Conservation (phyloP, 2,888 invertebrate species). For the Trachelus stipa region DNA sequence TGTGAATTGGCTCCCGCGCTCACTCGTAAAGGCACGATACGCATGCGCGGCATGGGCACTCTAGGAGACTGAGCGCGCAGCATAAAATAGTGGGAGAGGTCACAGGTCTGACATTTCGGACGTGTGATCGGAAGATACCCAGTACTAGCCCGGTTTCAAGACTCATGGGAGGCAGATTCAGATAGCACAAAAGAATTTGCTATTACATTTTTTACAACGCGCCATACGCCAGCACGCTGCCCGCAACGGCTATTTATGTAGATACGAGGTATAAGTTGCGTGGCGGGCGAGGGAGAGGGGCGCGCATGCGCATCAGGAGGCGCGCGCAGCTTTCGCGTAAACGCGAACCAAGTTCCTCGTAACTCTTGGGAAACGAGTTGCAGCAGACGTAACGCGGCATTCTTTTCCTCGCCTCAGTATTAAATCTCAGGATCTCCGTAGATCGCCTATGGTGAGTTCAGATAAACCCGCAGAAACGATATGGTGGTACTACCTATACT, state of each 20-base stretch:
- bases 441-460: background rate
- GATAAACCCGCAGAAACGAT: background rate
- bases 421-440: background rate
- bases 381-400: background rate
- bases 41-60: background rate
- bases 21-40: background rate
- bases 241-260: background rate
- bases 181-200: conserved; percentile 31
- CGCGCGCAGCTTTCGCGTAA: background rate
- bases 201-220: conserved; percentile 17
- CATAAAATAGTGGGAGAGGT: conserved; percentile 49
- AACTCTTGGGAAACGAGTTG: background rate
- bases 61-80: conserved; percentile 19
- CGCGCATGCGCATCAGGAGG: background rate
- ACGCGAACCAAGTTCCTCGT: background rate
- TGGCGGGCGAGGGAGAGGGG: background rate
- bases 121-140: conserved; percentile 56
- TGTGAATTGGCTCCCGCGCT: conserved; percentile 32
- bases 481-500: background rate
- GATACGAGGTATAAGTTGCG: background rate
- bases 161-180: conserved; percentile 37
- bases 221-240: background rate
- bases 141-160: conserved; percentile 18
- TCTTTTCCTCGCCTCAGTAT: background rate
- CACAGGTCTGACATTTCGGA: conserved; percentile 58